Base-by-base conservation (phyloP, 2,888 invertebrate genomes). In the Acholoe squamosa region DNA sequence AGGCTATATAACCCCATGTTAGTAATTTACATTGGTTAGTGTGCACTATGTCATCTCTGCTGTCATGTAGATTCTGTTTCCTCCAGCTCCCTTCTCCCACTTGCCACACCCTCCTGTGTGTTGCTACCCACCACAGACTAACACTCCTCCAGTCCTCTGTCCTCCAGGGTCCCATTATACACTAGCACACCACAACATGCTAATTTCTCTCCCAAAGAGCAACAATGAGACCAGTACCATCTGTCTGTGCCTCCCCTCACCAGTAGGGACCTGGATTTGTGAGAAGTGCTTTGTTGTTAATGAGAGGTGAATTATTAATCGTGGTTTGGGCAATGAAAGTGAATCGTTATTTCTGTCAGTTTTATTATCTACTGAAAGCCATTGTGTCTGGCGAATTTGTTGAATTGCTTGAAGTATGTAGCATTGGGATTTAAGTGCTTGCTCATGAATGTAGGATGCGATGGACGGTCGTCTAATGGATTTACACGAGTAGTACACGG, bases 281-380 rank as follows among this genome's bases (percentile, higher is more conserved):
- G 61, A 61, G 61, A 43, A n/a, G 61, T 61, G 61, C 22, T n/a
- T 7, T 14, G 3, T 19, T n/a, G 14, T 61, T 12, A 61, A 61
- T 61, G 61, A 61, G n/a, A 61, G 14, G n/a, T 61, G 61, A 61
- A 61, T 61, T n/a, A 61, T 61, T 61, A 61, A 61, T 61, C 22
- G 61, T 19, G 61, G 1, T 61, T 61, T n/a, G 19, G 61, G 61
- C 12, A 61, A n/a, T 61, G 61, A 61, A 61, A 61, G 61, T 61
- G 61, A 61, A 61, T 61, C 61, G 19, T 61, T 61, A 43, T 43
- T 61, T 61, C 12, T 61, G 61, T 61, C 61, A 7, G 19, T 61
- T 19, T 61, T 19, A 1, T 7, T n/a, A 3, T 3, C 22, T 61
- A 12, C 22, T 61, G 22, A n/a, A 7, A 12, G 3, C 61, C 61